phyloP scores from a whole-genome alignment of 2,113 vertebrate genomes.

The Motacilla tschutschensis region DNA sequence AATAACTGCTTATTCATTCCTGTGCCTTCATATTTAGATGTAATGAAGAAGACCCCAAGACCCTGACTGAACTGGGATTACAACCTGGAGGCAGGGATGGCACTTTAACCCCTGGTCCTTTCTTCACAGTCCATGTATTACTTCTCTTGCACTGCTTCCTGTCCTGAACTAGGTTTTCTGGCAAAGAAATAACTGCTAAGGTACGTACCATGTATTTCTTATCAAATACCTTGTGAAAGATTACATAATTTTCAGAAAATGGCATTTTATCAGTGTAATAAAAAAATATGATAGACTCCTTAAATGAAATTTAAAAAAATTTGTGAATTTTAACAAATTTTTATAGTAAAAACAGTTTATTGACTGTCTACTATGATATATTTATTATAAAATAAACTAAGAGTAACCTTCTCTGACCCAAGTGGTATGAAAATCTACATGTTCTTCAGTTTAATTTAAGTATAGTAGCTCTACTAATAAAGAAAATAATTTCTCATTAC shows the following conservation, averaged over 20 bases:
- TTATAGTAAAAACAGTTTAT: not conserved
- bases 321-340: not conserved
- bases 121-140: not conserved
- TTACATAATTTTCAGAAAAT: not conserved
- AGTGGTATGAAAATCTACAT: not conserved
- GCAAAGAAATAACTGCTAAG: not conserved
- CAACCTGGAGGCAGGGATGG: not conserved
- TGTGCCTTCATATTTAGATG: not conserved
- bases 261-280: fast-evolving
- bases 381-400: not conserved
- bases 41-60: not conserved
- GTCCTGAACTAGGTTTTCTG: not conserved
- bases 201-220: not conserved
- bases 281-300: not conserved
- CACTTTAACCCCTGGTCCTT: not conserved
- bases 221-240: not conserved
- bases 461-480: not conserved
- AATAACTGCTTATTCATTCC: not conserved
- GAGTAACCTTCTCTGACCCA: not conserved
- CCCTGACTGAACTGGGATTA: not conserved
- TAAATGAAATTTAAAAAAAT: not conserved
- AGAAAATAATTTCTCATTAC: not conserved
- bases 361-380: not conserved
- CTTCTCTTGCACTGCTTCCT: not conserved
- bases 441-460: not conserved